phyloP scores from a whole-genome alignment of 2,888 invertebrate species.

The Rhagonycha fulva region DNA sequence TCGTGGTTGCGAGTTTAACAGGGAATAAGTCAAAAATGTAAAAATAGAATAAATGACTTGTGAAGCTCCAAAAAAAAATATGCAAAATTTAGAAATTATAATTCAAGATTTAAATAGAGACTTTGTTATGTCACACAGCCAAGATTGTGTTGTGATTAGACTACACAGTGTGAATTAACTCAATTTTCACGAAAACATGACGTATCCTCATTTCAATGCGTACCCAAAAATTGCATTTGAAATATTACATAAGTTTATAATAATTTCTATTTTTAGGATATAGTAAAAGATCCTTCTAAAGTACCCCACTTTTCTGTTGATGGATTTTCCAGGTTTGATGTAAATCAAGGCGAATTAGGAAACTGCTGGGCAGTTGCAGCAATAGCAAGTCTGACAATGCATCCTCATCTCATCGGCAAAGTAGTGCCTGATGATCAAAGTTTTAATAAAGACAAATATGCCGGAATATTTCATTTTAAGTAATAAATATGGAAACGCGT shows the following conservation, averaged over 20 bases:
- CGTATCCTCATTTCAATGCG: no score
- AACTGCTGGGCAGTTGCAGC: slow-evolving; percentile 98
- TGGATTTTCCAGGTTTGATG: slow-evolving; percentile 96
- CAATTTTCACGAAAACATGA: no score
- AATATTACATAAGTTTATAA: not conserved
- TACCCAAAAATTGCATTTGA: not conserved
- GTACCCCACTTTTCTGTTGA: slow-evolving; percentile 69
- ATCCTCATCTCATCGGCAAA: slow-evolving; percentile 85
- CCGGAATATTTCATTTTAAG: slow-evolving; percentile 94
- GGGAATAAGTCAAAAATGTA: no score
- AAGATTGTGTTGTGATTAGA: no score
- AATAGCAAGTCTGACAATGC: slow-evolving; percentile 89
- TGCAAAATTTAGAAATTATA: no score
- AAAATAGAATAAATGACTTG: no score
- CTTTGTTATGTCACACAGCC: no score
- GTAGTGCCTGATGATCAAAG: slow-evolving; percentile 96
- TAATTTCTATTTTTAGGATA: slow-evolving; percentile 69
- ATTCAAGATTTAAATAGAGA: no score
- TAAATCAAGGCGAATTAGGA: slow-evolving; percentile 95
- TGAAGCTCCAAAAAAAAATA: no score
- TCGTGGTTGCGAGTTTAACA: no score
- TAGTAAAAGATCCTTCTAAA: slow-evolving; percentile 75
- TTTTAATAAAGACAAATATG: slow-evolving; percentile 89
- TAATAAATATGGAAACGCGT: slow-evolving; percentile 47
- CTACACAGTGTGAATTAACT: no score